A percentile compares a stretch with the other conserved stretches of the same genome.
These are phyloP conservation scores for Orthosia gothica DNA, from an alignment of 2,888 invertebrate genomes.

Conservation along the genomic window DNA sequence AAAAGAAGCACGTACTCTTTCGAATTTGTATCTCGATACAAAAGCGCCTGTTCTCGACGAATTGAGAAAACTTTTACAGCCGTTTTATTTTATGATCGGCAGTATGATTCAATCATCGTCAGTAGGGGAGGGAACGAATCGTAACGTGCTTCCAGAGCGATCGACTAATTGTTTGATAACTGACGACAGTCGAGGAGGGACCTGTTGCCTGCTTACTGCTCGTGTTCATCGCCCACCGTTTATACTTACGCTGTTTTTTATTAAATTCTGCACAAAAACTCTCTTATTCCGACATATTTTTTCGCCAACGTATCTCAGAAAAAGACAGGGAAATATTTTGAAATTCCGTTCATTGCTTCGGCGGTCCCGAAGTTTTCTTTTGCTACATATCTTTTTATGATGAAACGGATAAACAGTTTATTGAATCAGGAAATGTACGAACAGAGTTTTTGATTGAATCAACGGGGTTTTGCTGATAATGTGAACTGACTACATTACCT, in stretches of 20 bases:
- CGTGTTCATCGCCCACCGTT: constrained; percentile 7
- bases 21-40: background rate
- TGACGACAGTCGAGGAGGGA: constrained; percentile 5
- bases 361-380: constrained; percentile 3
- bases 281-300: constrained; percentile 6
- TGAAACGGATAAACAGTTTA: constrained; percentile 7
- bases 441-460: background rate
- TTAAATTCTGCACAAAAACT: constrained; percentile 26
- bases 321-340: constrained; percentile 13
- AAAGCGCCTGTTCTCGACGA: background rate
- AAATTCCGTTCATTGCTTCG: constrained; percentile 21
- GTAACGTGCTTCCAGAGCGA: constrained; percentile 10
- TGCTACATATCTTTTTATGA: constrained; percentile 14
- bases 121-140: background rate
- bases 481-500: background rate
- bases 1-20: background rate
- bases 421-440: background rate
- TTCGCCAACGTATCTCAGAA: constrained; percentile 1
- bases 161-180: constrained; percentile 44
- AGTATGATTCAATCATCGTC: constrained; percentile 19
- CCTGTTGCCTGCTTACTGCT: constrained; percentile 40
- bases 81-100: background rate
- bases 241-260: constrained; percentile 33
- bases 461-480: background rate
- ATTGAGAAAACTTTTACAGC: background rate